A percentile compares a stretch with the other conserved stretches of the same genome.
Evolutionary conservation across 2,797 vertebrate genomes (phyloP).

Genomic region (Petrocephalus sullivani): DNA sequence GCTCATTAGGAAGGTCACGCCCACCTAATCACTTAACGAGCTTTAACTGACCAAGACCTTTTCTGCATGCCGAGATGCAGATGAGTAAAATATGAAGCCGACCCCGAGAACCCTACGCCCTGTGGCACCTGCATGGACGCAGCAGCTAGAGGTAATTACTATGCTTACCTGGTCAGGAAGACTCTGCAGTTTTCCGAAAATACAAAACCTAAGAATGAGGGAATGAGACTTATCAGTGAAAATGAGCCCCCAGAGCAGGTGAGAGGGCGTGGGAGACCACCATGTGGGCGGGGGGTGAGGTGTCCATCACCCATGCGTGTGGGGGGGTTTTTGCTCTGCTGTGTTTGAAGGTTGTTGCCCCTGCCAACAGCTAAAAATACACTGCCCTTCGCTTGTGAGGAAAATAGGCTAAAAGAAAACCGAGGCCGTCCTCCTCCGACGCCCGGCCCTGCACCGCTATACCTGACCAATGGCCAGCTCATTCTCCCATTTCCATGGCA

Average conservation of each 20-base stretch:
- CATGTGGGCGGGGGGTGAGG: neutral
- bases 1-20: neutral
- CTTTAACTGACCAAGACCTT: neutral
- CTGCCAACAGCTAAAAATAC: neutral
- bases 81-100: neutral
- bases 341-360: neutral
- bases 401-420: neutral
- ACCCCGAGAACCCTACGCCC: neutral
- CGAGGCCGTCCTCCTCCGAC: too few species aligned
- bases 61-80: neutral
- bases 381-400: neutral
- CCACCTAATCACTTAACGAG: neutral
- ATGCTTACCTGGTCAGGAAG: neutral
- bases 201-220: neutral
- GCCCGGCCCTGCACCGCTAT: neutral
- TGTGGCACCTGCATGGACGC: neutral
- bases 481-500: conserved; percentile 5
- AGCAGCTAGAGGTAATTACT: neutral
- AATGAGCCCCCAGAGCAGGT: neutral
- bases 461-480: neutral
- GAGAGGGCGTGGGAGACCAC: neutral
- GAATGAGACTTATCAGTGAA: neutral
- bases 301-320: neutral
- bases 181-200: neutral
- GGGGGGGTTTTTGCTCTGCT: neutral